Percentiles rank a stretch among this genome's conserved stretches.
Conservation (phyloP, 2,888 invertebrate genomes). For the Melinaea menophilus region DNA sequence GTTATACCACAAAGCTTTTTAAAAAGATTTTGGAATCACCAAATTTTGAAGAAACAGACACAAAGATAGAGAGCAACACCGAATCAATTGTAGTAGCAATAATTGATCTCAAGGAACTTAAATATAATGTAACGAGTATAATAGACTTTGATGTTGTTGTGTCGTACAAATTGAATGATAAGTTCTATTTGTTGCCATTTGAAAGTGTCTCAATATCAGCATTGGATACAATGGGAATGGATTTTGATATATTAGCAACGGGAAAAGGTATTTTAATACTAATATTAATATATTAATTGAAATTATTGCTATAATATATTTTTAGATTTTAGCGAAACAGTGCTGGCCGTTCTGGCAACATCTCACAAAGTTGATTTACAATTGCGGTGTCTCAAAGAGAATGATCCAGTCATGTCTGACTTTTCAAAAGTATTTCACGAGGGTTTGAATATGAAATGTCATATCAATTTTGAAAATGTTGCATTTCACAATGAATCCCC, state of each 20-base stretch:
- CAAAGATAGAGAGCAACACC: constrained; percentile 34
- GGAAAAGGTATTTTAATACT: constrained; percentile 38
- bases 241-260: constrained; percentile 52
- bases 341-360: constrained; percentile 45
- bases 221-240: constrained; percentile 45
- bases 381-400: constrained; percentile 43
- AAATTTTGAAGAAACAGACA: constrained; percentile 46
- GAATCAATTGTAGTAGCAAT: constrained; percentile 43
- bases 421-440: neutral
- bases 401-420: constrained; percentile 20
- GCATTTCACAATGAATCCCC: constrained; percentile 51
- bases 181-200: constrained; percentile 49
- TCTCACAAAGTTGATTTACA: constrained; percentile 47
- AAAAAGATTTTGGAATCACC: constrained; percentile 38
- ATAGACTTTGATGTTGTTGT: constrained; percentile 52
- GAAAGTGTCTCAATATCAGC: constrained; percentile 49
- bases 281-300: neutral
- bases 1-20: constrained; percentile 57
- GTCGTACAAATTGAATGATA: constrained; percentile 42
- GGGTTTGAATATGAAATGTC: neutral
- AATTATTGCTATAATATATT: constrained; percentile 1
- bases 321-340: constrained; percentile 18
- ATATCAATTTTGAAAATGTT: constrained; percentile 36
- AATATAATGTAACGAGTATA: constrained; percentile 39
- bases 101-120: constrained; percentile 49